Evolutionary conservation across 2,113 vertebrate genomes (phyloP), one percentile per base, ranked within the genome.

Genomic region (Crotalus viridis): DNA sequence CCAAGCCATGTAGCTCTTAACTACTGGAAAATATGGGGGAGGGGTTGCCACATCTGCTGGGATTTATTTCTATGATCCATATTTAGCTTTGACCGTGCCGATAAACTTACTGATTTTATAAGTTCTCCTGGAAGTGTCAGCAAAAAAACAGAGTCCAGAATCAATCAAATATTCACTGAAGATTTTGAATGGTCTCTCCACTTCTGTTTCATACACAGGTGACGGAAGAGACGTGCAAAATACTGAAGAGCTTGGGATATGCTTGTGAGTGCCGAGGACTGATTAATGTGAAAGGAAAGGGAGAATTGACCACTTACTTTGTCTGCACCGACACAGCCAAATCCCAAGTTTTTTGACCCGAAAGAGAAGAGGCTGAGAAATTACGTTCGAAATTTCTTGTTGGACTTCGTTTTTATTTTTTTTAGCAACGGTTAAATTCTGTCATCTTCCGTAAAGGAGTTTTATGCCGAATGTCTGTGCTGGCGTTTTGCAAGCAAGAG

Each of bases 231-330:
- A 99, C 99, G 0, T 97, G 98, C 10, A 96, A 94, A 61, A 98
- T 99, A 94, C 97, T 99, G 39, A 97, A 98, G 96, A 97, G 97
- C 92, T 94, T 99, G 55, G 99, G 99, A 8, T 99, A 99, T 95
- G 99, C 98, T 0, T 99, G 99, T 22, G 99, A 99, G 57, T 99
- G 99, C 87, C 98, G 99, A 5, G 99, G 99, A 74, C 97, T 99
- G 90, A 99, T 99, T 93, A 98, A 98, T 0, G 99, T 99, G 90
- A 99, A 99, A 97, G 99, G 99, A 92, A 99, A 99, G 96, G 99
- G 99, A 9, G 99, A 99, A 92, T 97, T 99, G 90, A 98, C 97
- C 96, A 99, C 99, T 93, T 99, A 99, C 96, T 99, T 99, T 94
- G 98, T 99, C 94, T 99, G 99, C 92, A 99, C 99, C 0, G 99